Evolutionary conservation across 2,888 invertebrate species (phyloP).

Genomic region (Nycteola revayana): DNA sequence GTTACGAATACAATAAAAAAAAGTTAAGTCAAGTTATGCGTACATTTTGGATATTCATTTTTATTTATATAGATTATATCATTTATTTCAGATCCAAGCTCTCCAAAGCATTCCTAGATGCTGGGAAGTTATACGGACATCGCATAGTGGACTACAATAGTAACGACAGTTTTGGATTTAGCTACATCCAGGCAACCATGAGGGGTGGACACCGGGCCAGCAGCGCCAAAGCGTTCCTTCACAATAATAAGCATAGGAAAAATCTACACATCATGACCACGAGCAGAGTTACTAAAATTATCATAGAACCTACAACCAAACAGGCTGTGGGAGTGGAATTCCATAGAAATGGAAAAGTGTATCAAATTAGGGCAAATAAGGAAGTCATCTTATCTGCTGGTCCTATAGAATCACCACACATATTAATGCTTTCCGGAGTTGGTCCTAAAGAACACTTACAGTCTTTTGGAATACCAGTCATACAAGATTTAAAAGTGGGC

Average conservation of each 20-base stretch:
- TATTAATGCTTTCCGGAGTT: conserved; percentile 85
- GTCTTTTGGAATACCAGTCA: conserved; percentile 80
- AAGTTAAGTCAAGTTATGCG: too few species aligned
- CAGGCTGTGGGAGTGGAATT: conserved; percentile 63
- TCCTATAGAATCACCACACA: conserved; percentile 90
- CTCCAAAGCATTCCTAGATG: conserved; percentile 85
- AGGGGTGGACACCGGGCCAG: conserved; percentile 75
- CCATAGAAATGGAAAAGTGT: conserved; percentile 65
- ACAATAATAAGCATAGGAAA: conserved; percentile 71
- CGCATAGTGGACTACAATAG: conserved; percentile 87
- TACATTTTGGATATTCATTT: too few species aligned
- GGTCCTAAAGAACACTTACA: conserved; percentile 84
- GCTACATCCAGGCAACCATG: conserved; percentile 70
- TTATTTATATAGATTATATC: too few species aligned
- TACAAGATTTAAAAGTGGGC: conserved; percentile 85
- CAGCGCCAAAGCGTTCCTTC: conserved; percentile 82
- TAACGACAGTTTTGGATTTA: conserved; percentile 83
- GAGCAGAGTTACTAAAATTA: conserved; percentile 80
- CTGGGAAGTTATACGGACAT: conserved; percentile 84
- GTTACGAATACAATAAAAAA: too few species aligned
- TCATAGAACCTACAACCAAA: conserved; percentile 80
- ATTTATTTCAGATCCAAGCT: conserved; percentile 72
- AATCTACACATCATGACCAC: conserved; percentile 82
- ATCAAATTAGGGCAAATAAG: conserved; percentile 63
- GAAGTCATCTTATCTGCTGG: conserved; percentile 86